Evolutionary conservation across 2,113 vertebrate species (phyloP), one percentile per base, ranked within the genome.

Genomic region (Motacilla alba): DNA sequence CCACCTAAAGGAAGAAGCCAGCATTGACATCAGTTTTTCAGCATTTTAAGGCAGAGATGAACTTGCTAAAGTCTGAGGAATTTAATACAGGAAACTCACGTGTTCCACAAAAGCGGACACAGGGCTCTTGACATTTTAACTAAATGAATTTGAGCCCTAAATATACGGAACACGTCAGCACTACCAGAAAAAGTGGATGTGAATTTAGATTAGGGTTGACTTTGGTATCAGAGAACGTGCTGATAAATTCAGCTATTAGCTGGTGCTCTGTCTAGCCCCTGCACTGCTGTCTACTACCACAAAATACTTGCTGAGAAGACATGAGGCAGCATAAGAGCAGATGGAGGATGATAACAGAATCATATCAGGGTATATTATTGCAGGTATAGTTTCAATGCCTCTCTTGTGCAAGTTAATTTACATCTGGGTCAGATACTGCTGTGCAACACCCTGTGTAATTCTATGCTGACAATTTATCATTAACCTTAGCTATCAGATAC

Each of bases 1-100:
- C 98, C 98, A 95, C 98, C 99, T 99, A 93, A 92, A 90, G 93
- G 62, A 79, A 91, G 47, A 62, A 92, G 23, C 20, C 88, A 93
- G 37, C 43, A 93, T 1, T 87, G 64, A 64, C 72, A 53, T 16
- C 12, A 13, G 27, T 87, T 63, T 75, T 55, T 81, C 17, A 39
- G 21, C 68, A 73, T 74, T 91, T 90, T 13, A 78, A 77, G 58
- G 17, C 72, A 52, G 0, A 87, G 60, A 52, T 46, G 60, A 90
- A 70, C 58, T 75, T 74, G 81, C 60, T 92, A 35, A 59, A 50
- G 31, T 39, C 63, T 49, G 63, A 90, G 83, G 85, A 87, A 93
- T 83, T 92, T 59, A 88, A 93, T 64, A 91, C 74, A 82, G 79
- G 64, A 74, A 94, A 73, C 35, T 60, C 49, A 50, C 35, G 41